Percentiles rank a stretch among this genome's conserved stretches.
Conservation (phyloP, 2,888 invertebrate genomes). For the Ornithoptera alexandrae region DNA sequence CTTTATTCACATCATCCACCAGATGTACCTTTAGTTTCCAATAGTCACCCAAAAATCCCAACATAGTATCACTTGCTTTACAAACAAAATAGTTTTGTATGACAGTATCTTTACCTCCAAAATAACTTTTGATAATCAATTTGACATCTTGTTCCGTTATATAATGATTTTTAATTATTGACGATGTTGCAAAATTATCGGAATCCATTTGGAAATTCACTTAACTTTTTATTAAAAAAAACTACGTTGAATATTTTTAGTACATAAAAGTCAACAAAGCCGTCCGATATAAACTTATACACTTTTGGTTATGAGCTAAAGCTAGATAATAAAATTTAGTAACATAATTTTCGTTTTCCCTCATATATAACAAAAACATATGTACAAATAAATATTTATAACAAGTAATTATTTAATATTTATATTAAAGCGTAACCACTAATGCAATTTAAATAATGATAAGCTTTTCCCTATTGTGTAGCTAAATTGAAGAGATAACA, state of each 20-base stretch:
- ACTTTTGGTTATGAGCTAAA: slow-evolving; percentile 1
- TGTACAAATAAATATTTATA: too few species aligned
- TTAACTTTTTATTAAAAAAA: too few species aligned
- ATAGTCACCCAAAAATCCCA: slow-evolving; percentile 70
- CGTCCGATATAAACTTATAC: background rate
- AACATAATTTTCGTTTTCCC: background rate
- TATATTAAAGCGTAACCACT: too few species aligned
- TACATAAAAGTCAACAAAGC: background rate
- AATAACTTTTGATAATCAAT: slow-evolving; percentile 46
- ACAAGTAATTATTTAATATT: too few species aligned
- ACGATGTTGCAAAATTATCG: slow-evolving; percentile 1
- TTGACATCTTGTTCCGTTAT: slow-evolving; percentile 52
- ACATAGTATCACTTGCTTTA: slow-evolving; percentile 65
- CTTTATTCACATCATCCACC: slow-evolving; percentile 36
- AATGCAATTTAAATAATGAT: background rate
- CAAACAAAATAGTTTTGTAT: slow-evolving; percentile 46
- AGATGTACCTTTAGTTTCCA: slow-evolving; percentile 58
- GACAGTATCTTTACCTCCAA: slow-evolving; percentile 36
- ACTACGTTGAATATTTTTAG: background rate
- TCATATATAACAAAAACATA: too few species aligned
- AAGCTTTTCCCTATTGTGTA: slow-evolving; percentile 8
- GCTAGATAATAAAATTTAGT: background rate
- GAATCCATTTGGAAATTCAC: slow-evolving; percentile 6
- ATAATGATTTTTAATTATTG: slow-evolving; percentile 23
- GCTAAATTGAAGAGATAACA: slow-evolving; percentile 13